A percentile compares a stretch with the other conserved stretches of the same genome.
Conservation (phyloP, 2,888 invertebrate species). For the Agrochola circellaris region DNA sequence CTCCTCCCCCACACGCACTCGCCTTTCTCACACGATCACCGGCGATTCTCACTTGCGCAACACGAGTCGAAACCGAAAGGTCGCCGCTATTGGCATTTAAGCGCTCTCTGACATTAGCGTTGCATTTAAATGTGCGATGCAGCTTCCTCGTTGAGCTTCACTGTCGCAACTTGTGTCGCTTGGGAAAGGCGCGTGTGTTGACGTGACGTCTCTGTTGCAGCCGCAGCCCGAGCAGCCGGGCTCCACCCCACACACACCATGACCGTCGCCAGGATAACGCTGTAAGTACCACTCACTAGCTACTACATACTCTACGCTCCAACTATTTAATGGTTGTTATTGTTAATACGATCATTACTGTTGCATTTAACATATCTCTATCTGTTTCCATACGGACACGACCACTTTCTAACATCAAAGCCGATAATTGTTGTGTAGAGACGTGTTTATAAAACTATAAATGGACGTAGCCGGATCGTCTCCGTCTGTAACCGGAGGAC, state of each 20-base stretch:
- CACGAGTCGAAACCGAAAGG: slow-evolving; percentile 87
- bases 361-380: slow-evolving; percentile 51
- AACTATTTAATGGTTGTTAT: slow-evolving; percentile 47
- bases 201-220: slow-evolving; percentile 89
- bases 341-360: slow-evolving; percentile 61
- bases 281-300: slow-evolving; percentile 80
- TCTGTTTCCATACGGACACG: slow-evolving; percentile 72
- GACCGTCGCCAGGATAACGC: slow-evolving; percentile 83
- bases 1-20: slow-evolving; percentile 78
- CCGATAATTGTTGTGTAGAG: slow-evolving; percentile 75
- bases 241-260: slow-evolving; percentile 77
- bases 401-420: slow-evolving; percentile 82
- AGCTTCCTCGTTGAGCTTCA: slow-evolving; percentile 89
- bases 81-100: slow-evolving; percentile 90
- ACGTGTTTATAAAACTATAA: slow-evolving; percentile 63
- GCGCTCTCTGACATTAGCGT: slow-evolving; percentile 90
- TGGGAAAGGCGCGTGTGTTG: slow-evolving; percentile 89
- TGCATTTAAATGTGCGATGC: slow-evolving; percentile 89
- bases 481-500: slow-evolving; percentile 73
- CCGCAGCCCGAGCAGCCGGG: slow-evolving; percentile 83
- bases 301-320: not conserved
- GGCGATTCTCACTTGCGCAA: slow-evolving; percentile 89
- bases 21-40: slow-evolving; percentile 88
- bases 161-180: slow-evolving; percentile 88
- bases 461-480: slow-evolving; percentile 47